A percentile compares a stretch with the other conserved stretches of the same genome.
These are phyloP conservation scores for Syrrhaptes paradoxus DNA, from an alignment of 2,113 vertebrate genomes.

Conservation along the genomic window DNA sequence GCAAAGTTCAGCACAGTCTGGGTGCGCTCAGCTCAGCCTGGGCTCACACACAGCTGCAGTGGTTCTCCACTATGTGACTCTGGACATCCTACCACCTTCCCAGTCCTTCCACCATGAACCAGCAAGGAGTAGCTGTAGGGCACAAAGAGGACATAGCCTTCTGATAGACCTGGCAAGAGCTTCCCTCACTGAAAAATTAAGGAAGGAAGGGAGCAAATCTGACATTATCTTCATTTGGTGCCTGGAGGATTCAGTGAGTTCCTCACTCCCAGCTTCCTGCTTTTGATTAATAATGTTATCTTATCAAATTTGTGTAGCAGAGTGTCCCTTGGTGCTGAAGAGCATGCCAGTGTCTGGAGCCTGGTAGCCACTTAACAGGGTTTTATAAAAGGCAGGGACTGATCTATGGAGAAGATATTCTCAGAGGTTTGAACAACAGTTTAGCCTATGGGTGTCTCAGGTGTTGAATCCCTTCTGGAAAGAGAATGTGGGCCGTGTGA, in stretches of 20 bases:
- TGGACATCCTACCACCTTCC: background rate
- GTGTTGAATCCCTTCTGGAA: background rate
- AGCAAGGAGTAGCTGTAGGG: background rate
- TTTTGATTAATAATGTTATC: background rate
- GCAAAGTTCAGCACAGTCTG: background rate
- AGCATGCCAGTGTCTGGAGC: background rate
- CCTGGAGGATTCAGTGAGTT: background rate
- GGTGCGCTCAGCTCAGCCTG: background rate
- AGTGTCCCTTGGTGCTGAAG: background rate
- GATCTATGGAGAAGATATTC: background rate
- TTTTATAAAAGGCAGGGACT: background rate
- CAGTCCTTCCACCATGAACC: background rate
- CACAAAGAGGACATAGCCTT: background rate
- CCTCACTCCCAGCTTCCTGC: background rate
- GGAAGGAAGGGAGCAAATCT: background rate
- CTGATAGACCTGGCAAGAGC: background rate
- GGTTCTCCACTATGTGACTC: background rate
- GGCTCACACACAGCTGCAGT: background rate
- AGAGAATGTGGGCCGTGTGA: background rate
- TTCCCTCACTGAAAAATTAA: background rate
- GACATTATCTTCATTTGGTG: background rate
- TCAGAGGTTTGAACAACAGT: background rate
- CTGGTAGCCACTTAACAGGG: background rate
- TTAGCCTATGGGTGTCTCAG: background rate
- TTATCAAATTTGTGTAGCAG: background rate